A percentile compares a stretch with the other conserved stretches of the same genome.
Conservation (phyloP, 1,140 invertebrate species). For the Eumaeus atala region DNA sequence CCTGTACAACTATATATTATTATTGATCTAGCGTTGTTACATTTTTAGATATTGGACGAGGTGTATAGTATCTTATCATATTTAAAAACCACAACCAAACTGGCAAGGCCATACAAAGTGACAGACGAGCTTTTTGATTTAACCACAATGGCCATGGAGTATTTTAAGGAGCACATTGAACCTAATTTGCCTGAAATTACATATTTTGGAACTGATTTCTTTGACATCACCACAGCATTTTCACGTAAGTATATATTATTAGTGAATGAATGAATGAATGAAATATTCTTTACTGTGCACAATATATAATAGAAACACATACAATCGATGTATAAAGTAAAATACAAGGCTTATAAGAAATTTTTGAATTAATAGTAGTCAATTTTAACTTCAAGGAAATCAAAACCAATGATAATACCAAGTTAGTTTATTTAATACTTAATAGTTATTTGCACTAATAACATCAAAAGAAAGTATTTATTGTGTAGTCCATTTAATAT, state of each 20-base stretch:
- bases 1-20: not conserved
- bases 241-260: conserved; percentile 74
- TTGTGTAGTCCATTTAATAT: too few relatives aligned
- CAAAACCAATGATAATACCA: too few relatives aligned
- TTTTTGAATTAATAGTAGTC: too few relatives aligned
- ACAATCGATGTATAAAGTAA: too few relatives aligned
- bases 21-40: conserved; percentile 5
- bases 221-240: conserved; percentile 81
- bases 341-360: too few relatives aligned
- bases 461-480: too few relatives aligned
- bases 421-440: too few relatives aligned
- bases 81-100: conserved; percentile 85
- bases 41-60: conserved; percentile 79
- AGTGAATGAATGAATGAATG: too few relatives aligned
- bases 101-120: conserved; percentile 89
- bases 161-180: conserved; percentile 93
- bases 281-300: too few relatives aligned
- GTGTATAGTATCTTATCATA: conserved; percentile 88
- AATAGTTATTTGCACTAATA: too few relatives aligned
- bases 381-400: too few relatives aligned
- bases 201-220: conserved; percentile 88
- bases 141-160: conserved; percentile 94
- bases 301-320: too few relatives aligned
- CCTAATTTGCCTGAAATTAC: conserved; percentile 89
- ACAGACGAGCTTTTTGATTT: conserved; percentile 94